phyloP scores from a whole-genome alignment of 2,113 vertebrate genomes.

The Columba janthina region DNA sequence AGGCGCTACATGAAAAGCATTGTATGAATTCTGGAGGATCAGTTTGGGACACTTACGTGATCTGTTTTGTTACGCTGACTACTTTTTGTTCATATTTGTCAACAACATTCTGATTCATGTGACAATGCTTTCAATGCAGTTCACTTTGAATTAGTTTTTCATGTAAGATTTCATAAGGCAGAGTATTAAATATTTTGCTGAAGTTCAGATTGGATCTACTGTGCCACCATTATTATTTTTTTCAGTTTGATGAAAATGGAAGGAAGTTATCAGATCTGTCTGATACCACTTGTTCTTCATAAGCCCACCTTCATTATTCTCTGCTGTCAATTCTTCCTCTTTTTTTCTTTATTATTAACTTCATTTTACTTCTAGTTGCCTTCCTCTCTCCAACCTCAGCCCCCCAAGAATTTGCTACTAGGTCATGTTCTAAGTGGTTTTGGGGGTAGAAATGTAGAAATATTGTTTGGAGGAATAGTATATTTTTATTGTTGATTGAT shows the following conservation, averaged over 20 bases:
- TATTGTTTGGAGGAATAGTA: not conserved
- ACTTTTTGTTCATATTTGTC: not conserved
- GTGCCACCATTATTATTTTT: not conserved
- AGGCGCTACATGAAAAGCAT: not conserved
- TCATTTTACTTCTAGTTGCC: not conserved
- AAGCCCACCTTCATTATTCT: not conserved
- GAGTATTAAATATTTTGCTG: slow-evolving; percentile 25
- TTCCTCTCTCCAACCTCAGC: not conserved
- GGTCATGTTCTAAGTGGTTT: not conserved
- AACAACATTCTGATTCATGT: not conserved
- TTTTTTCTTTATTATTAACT: not conserved
- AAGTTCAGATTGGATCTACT: slow-evolving; percentile 30
- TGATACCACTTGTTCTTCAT: slow-evolving; percentile 7
- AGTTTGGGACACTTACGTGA: not conserved
- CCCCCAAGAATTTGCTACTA: not conserved
- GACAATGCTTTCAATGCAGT: not conserved
- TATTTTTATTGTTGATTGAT: not conserved
- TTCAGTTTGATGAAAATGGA: slow-evolving; percentile 6
- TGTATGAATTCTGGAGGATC: not conserved
- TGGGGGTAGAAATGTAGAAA: not conserved
- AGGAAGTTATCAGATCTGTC: slow-evolving; percentile 15
- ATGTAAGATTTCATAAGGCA: slow-evolving; percentile 13
- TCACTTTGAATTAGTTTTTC: not conserved
- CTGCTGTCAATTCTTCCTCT: not conserved
- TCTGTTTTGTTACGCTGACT: not conserved